Base-by-base conservation (phyloP, 2,888 invertebrate species). In the Eupithecia vulgata region DNA sequence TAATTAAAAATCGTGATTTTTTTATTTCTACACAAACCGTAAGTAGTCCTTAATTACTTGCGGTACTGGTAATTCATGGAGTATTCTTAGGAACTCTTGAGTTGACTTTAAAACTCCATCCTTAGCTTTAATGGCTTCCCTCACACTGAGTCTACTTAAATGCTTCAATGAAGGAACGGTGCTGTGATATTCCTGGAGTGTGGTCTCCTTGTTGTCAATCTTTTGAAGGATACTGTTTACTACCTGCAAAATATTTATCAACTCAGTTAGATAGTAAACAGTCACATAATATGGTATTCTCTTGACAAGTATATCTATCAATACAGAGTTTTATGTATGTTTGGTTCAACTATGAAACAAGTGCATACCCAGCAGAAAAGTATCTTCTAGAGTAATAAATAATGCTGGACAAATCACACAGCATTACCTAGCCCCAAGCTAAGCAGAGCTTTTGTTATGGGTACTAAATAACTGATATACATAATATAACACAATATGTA, bases 141-240 rank as follows among this genome's bases (percentile, higher is more conserved):
- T 85, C 13, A 93, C 85, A 82, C 82, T 85, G 52, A 88, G 76
- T 80, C 94, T 85, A 75, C 88, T 83, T 37, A 92, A 80, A 82
- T 94, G 94, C 77, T 88, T 91, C 70, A 94, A 80, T 13, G 92
- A 82, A 64, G 87, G 84, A 30, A 90, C 87, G 70, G 81, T 83
- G 52, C 79, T 70, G 8, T 90, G 78, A 13, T 77, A 77, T 68
- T 88, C 88, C 34, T 83, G 69, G n/a, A 70, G 81, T 59, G 82
- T 81, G 1, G 87, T 74, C 12, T 79, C 81, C 8, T 75, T 76
- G 7, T 78, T 77, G 73, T 91, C 90, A 68, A 92, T 87, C 84
- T 89, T 86, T 8, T 78, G 74, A 34, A 92, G 74, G 34, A 94
- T 73, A 68, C 85, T 78, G 48, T 80, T 78, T 82, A 90, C 90